Base-by-base conservation (phyloP, 2,888 invertebrate species). In the Aphodius granarius region DNA sequence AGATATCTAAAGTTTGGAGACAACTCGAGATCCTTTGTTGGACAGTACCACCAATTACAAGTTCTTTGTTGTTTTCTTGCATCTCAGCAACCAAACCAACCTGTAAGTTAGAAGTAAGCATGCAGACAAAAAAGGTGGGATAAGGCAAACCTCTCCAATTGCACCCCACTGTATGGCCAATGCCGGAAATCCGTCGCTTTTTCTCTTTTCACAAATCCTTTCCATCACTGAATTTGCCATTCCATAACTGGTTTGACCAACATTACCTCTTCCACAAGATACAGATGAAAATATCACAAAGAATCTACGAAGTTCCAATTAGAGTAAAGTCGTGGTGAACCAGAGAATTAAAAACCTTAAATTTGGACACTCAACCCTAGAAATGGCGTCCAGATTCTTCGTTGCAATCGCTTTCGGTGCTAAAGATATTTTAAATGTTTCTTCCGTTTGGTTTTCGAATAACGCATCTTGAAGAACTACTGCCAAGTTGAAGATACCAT, bases 241-340 rank as follows among this genome's bases (percentile, higher is more conserved):
- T 43, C 95, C 97, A 85, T 97, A 97, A 88, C 95, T 96, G 18
- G 94, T 92, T 88, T 97, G 97, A 1, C 96, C 96, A 4, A 93
- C 93, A 86, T 97, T 97, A 80, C 97, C 97, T n/a, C 96, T 91
- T 16, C 97, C 97, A 84, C 96, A 95, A 0, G 94, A 93, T 13
- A 96, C 94, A 18, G 96, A 96, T 0, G 97, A 97, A 88, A 97
- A 97, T n/a, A 94, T 92, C 0, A 97, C 95, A 85, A 97, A 97
- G 87, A 94, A 90, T 83, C 91, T 89, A 81, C 62, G 77, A n/a
- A n/a, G n/a, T n/a, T n/a, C n/a, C n/a, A n/a, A n/a, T n/a, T n/a
- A n/a, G n/a, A n/a, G n/a, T n/a, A n/a, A n/a, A n/a, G 13, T 43
- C 13, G 43, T n/a, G n/a, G n/a, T 3, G 18, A 1, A 64, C 16